These are phyloP conservation scores for Hoplostethus atlanticus DNA, from an alignment of 2,797 vertebrate species.

Conservation along the genomic window DNA sequence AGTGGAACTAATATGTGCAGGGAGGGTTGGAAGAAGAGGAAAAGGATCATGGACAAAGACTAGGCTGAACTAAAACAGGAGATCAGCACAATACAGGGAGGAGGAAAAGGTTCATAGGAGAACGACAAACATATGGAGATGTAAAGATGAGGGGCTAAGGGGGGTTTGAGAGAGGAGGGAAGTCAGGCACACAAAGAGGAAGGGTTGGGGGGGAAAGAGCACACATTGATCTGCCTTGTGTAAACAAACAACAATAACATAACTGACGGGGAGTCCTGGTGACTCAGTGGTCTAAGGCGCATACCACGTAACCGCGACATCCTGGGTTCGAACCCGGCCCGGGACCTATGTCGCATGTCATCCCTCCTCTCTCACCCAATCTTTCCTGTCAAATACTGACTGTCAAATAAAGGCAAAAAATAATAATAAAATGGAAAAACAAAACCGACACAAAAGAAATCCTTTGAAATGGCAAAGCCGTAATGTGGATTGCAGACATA, in stretches of 20 bases:
- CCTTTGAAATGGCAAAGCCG: conserved; percentile 6
- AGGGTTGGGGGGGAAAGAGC: neutral
- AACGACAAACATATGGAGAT: conserved; percentile 32
- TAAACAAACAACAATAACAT: conserved; percentile 39
- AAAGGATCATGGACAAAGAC: conserved; percentile 46
- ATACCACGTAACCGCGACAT: no score
- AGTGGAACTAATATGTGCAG: conserved; percentile 28
- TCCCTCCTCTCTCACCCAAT: no score
- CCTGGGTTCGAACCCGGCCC: no score
- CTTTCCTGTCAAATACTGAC: no score
- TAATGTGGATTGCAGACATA: neutral
- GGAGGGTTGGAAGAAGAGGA: neutral
- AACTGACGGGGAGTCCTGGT: no score
- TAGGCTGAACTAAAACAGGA: conserved; percentile 45
- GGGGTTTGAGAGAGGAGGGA: conserved; percentile 32
- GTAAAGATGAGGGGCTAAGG: conserved; percentile 14
- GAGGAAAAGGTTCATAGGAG: conserved; percentile 10
- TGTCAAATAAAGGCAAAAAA: no score
- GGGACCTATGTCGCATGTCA: no score
- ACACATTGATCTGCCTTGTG: conserved; percentile 6
- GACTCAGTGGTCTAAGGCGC: no score
- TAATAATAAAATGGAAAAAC: neutral
- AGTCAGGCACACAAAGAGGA: conserved; percentile 37
- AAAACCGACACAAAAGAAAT: neutral
- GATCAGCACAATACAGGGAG: conserved; percentile 52